Base-by-base conservation (phyloP, 2,888 invertebrate species). In the Stictocephala bisonia region DNA sequence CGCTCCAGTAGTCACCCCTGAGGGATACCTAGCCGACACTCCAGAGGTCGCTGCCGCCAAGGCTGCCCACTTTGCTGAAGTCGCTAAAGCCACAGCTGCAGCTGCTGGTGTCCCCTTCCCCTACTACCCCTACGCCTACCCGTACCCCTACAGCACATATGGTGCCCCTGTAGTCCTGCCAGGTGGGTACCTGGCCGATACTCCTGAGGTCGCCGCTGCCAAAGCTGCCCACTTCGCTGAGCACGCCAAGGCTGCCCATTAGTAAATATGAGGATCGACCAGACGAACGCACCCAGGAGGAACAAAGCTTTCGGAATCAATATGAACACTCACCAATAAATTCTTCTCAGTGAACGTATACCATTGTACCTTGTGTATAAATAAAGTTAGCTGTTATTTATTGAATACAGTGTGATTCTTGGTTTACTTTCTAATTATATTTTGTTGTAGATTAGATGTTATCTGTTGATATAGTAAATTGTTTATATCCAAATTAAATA, bases 181-280 rank as follows among this genome's bases (percentile, higher is more conserved):
- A 3, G 26, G 3, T 20, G 64, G 64, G 2, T 64, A 64, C 44
- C 41, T 64, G n/a, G 64, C 64, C 9, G 64, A 64, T 44, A 64
- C 64, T 13, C 41, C 64, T 3, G 64, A 64, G 27, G 64, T 64
- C 4, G 64, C 64, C 44, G 64, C 64, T 22, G 64, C 64, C 44
- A 64, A 64, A 22, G 44, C 27, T 1, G 64, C 64, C 9, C 64
- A 64, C 44, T 64, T 64, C 44, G 64, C 64, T 0, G 64, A 64
- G 44, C 64, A 64, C 27, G 64, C 64, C 50, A 72, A 66, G 35
- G 72, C 72, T 7, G 71, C 71, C 50, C 64, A 71, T 50, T 20
- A 20, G 15, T 60, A 60, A 31, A 29, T 20, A 53, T 7, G 51
- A 51, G 7, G 35, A 31, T 31, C n/a, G n/a, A n/a, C n/a, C n/a